These are phyloP conservation scores for Mionectes olivaceus DNA, from an alignment of 2,797 vertebrate species.

Conservation along the genomic window DNA sequence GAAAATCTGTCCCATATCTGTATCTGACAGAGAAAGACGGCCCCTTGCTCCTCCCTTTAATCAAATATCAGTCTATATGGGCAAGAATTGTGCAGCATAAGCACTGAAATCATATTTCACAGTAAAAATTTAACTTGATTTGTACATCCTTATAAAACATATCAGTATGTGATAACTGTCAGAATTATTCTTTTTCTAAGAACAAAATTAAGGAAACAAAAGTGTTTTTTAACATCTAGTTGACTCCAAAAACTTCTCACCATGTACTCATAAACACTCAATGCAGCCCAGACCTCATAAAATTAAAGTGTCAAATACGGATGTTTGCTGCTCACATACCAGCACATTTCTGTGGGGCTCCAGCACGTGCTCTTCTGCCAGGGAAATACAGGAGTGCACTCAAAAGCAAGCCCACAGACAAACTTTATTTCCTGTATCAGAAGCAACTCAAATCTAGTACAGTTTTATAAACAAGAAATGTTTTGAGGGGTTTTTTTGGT, in stretches of 20 bases:
- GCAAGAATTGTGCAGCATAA: background rate
- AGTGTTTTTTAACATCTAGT: background rate
- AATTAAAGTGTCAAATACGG: background rate
- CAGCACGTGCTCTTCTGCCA: rapidly evolving
- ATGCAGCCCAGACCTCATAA: rapidly evolving
- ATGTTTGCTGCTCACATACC: background rate
- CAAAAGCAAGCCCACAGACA: background rate
- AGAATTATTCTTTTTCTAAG: background rate
- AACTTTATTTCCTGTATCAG: background rate
- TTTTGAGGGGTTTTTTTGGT: background rate
- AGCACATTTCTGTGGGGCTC: background rate
- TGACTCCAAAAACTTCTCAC: background rate
- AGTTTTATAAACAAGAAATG: background rate
- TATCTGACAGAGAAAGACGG: background rate
- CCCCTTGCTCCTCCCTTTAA: background rate
- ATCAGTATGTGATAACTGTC: rapidly evolving
- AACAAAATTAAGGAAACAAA: background rate
- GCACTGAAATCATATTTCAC: background rate
- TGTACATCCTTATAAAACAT: background rate
- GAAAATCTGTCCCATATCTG: background rate
- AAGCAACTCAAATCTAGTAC: background rate
- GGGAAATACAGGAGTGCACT: background rate
- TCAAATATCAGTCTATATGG: background rate
- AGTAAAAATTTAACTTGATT: background rate
- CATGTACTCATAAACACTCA: background rate